Percentiles rank a stretch among this genome's conserved stretches.
These are phyloP conservation scores for Bubo blakistoni DNA, from an alignment of 2,113 vertebrate species.

Conservation along the genomic window DNA sequence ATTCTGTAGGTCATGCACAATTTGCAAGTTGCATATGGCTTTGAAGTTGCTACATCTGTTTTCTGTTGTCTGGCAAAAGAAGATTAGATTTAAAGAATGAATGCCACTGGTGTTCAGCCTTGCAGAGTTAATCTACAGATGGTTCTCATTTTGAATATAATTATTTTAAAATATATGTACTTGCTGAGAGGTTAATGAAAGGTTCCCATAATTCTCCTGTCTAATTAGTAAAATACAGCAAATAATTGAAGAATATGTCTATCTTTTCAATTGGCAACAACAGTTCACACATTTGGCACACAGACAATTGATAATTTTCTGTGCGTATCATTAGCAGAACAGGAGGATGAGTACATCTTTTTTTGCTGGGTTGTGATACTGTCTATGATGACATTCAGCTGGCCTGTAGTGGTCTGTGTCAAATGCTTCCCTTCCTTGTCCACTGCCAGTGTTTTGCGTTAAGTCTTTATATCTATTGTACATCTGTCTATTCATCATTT, in stretches of 20 bases:
- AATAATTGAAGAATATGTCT: not conserved
- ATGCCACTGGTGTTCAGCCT: not conserved
- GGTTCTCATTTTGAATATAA: not conserved
- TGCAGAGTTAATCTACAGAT: not conserved
- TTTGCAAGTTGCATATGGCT: not conserved
- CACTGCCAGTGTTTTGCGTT: not conserved
- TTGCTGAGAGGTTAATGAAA: not conserved
- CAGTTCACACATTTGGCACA: not conserved
- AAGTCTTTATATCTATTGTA: not conserved
- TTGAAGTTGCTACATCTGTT: not conserved
- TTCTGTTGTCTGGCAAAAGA: not conserved
- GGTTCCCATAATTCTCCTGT: not conserved
- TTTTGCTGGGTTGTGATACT: not conserved
- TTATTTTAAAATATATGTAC: not conserved
- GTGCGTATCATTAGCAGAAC: not conserved
- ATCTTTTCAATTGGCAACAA: not conserved
- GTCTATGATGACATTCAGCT: not conserved
- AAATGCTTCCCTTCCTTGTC: not conserved
- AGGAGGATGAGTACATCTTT: not conserved
- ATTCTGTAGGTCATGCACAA: not conserved
- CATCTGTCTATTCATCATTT: not conserved
- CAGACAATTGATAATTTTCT: not conserved
- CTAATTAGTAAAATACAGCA: not conserved
- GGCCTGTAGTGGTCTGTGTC: not conserved
- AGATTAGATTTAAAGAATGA: not conserved